Conservation (phyloP, 2,797 vertebrate genomes). For the Gymnoscopelus braueri region DNA sequence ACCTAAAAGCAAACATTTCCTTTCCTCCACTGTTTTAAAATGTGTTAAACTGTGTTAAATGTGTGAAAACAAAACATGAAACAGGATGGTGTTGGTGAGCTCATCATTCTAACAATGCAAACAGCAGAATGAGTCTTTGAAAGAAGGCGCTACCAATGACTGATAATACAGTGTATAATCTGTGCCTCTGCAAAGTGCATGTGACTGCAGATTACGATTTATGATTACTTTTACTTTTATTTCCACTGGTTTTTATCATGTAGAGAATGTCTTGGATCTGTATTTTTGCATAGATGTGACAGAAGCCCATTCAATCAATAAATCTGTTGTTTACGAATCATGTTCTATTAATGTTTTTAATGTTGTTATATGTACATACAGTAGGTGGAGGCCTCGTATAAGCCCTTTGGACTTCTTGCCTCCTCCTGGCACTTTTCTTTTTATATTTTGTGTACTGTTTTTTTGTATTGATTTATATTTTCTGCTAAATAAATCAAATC, state of each 20-base stretch:
- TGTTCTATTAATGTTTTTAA: no score
- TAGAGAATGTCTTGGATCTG: conserved; percentile 3
- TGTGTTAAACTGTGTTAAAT: conserved; percentile 29
- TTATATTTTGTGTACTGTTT: no score
- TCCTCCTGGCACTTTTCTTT: no score
- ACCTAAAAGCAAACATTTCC: conserved; percentile 41
- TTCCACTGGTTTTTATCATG: neutral
- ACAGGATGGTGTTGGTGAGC: conserved; percentile 26
- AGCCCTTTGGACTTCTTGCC: no score
- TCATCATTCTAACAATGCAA: conserved; percentile 12
- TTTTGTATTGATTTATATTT: no score
- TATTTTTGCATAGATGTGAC: conserved; percentile 5
- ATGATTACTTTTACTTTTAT: neutral
- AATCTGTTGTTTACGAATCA: no score
- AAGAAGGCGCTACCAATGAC: conserved; percentile 1
- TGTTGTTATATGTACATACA: no score
- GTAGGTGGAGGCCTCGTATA: no score
- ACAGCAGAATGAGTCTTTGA: neutral
- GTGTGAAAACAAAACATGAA: conserved; percentile 29
- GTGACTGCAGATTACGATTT: no score
- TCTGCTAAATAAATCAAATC: no score
- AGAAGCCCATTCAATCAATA: neutral
- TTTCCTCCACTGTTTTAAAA: conserved; percentile 40
- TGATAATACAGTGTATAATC: conserved; percentile 5
- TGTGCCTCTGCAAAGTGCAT: no score